Evolutionary conservation across 1,140 invertebrate species (phyloP), one percentile per base, ranked within the genome.

Genomic region (Dysdera silvatica): DNA sequence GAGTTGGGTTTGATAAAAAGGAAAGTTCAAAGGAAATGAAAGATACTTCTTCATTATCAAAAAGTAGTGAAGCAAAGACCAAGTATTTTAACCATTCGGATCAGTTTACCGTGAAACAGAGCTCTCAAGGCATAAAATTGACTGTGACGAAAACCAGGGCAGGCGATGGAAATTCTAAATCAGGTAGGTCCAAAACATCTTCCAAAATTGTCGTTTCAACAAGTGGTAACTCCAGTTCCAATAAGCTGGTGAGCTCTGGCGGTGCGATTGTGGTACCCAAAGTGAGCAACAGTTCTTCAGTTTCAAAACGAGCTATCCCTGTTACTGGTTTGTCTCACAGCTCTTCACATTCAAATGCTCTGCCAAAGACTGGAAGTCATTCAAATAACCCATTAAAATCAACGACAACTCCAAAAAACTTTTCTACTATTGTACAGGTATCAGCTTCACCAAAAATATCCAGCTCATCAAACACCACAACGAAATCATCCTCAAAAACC

Each of bases 101-200:
- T 60, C 66, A 71, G 31, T 71, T 71, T 52, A 71, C 68, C 3
- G 58, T 71, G 10, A 71, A 70, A 59, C 67, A 61, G 43, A 65
- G 57, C 4, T 58, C 35, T 32, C 28, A 65, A 55, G 51, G 65
- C 23, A 63, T 71, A 10, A 71, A 71, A 52, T 60, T 71, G 26
- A 71, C 61, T 28, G 58, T 71, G 2, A 70, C 67, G 1, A 71
- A 71, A 61, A 71, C 69, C 23, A 24, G 56, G 41, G 43, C 60
- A 31, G 41, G 45, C 54, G 61, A 67, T 59, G 60, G 60, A 31
- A 59, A 52, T 33, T 65, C 51, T 2, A 65, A 60, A 40, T 57
- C 55, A 12, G 57, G 61, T 32, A 65, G 58, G 55, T 65, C 54
- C n/a, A 65, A 65, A 26, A 54, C 51, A n/a, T 58, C 62, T 26